These are phyloP conservation scores for Petaurus breviceps DNA, from an alignment of 2,113 vertebrate genomes.

Conservation along the genomic window DNA sequence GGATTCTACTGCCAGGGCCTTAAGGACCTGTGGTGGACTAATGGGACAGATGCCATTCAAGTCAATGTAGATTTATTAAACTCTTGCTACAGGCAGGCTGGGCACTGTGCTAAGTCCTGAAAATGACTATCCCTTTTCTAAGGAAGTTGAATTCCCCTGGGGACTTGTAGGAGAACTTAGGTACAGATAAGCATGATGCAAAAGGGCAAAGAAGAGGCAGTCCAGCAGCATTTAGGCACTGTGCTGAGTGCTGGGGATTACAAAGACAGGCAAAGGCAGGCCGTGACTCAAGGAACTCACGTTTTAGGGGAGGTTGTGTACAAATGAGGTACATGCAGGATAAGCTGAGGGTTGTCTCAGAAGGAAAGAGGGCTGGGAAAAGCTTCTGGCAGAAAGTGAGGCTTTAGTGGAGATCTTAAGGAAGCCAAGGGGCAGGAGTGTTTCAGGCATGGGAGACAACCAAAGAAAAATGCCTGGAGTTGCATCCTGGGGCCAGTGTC, in stretches of 20 bases:
- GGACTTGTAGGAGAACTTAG: background rate
- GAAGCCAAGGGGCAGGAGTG: background rate
- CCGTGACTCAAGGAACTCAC: background rate
- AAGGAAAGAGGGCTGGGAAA: background rate
- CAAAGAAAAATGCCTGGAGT: background rate
- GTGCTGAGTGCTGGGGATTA: background rate
- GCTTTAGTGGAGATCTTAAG: background rate
- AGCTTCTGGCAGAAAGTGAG: too few species aligned
- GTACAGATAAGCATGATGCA: background rate
- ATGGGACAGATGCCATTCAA: background rate
- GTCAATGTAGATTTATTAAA: background rate
- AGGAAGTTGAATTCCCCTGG: background rate
- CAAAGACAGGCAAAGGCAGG: background rate
- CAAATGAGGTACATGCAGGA: background rate
- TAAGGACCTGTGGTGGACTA: background rate
- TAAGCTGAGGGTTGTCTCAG: background rate
- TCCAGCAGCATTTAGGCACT: background rate
- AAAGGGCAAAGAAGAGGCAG: background rate
- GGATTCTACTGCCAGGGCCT: background rate
- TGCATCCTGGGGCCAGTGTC: too few species aligned
- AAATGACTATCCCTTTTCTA: background rate
- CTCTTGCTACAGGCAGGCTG: background rate
- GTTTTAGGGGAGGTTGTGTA: too few species aligned
- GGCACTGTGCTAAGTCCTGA: background rate
- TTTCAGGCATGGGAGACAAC: background rate